Base-by-base conservation (phyloP, 2,888 invertebrate species). In the Steinernema scapterisci region DNA sequence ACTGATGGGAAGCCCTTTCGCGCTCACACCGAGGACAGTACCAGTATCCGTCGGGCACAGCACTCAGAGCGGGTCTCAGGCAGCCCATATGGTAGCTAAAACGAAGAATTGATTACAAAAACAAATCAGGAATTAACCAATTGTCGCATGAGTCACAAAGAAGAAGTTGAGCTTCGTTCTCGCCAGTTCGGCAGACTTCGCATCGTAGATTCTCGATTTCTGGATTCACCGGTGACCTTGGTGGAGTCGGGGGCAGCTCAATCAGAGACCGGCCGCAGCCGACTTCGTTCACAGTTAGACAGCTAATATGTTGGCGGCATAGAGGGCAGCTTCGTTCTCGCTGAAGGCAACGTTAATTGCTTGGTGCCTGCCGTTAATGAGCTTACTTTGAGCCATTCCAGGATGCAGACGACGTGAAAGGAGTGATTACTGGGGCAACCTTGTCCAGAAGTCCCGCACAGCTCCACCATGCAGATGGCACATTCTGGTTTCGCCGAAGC, bases 381-480 rank as follows among this genome's bases (percentile, higher is more conserved):
- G 13, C 48, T 31, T 63, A 38, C 63, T 31, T 63, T 63, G 16
- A 63, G 25, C 63, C 63, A 63, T 63, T 63, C 63, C 31, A 63
- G 19, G 31, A 63, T 63, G 19, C 63, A 63, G 31, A 63, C 63
- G 3, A 63, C 63, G 63, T 63, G 63, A 16, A 63, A 63, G 16
- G 38, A 5, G 19, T 63, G 63, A 5, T 63, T 63, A 31, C 31
- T 63, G 27, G 31, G 38, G 19, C 63, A 63, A 13, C 63, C 63
- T 63, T 63, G 63, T n/a, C 63, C 63, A 63, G 63, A 63, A 63
- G 63, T 63, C 7, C 63, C 63, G 31, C 63, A 63, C 63, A 63
- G 38, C 19, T 63, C 63, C 38, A 63, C 63, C 63, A 63, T 63
- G 31, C 63, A 63, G 63, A 63, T 63, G 63, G 63, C 63, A 31